Percentiles rank a stretch among this genome's conserved stretches.
These are phyloP conservation scores for Drosophila testacea DNA, from an alignment of 2,888 invertebrate genomes.

Conservation along the genomic window DNA sequence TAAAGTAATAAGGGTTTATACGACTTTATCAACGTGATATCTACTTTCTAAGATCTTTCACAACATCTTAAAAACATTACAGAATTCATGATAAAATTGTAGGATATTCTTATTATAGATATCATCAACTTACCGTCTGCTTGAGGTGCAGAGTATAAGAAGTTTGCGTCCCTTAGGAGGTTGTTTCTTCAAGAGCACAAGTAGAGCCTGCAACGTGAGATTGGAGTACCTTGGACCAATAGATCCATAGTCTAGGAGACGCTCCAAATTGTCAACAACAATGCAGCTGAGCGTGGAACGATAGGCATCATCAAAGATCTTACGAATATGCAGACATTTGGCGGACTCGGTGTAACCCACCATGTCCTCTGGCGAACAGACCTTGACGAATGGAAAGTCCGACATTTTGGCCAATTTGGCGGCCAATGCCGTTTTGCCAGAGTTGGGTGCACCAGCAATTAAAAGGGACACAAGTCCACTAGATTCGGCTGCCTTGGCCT, in stretches of 20 bases:
- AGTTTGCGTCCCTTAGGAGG: slow-evolving; percentile 97
- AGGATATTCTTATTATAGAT: too few species aligned
- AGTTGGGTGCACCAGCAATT: slow-evolving; percentile 97
- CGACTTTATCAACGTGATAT: too few species aligned
- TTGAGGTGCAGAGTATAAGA: slow-evolving; percentile 97
- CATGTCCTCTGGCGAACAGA: slow-evolving; percentile 98
- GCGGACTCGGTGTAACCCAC: slow-evolving; percentile 98
- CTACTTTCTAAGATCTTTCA: too few species aligned
- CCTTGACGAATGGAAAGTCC: slow-evolving; percentile 99
- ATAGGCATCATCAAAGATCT: slow-evolving; percentile 99
- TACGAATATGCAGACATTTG: slow-evolving; percentile 97
- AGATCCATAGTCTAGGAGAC: slow-evolving; percentile 97
- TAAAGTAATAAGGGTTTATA: too few species aligned
- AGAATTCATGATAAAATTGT: too few species aligned
- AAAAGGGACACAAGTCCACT: slow-evolving; percentile 95
- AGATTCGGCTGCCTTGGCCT: slow-evolving; percentile 91
- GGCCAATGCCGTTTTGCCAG: slow-evolving; percentile 98
- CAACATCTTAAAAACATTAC: too few species aligned
- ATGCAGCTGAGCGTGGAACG: slow-evolving; percentile 98
- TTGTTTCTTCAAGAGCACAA: slow-evolving; percentile 97
- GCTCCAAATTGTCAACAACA: slow-evolving; percentile 98
- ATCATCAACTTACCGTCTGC: slow-evolving; percentile 89
- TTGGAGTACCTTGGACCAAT: slow-evolving; percentile 99
- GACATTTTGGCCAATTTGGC: slow-evolving; percentile 98
- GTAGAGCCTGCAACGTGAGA: slow-evolving; percentile 96